Conservation (phyloP, 2,113 vertebrate genomes). For the Poicephalus meyeri region DNA sequence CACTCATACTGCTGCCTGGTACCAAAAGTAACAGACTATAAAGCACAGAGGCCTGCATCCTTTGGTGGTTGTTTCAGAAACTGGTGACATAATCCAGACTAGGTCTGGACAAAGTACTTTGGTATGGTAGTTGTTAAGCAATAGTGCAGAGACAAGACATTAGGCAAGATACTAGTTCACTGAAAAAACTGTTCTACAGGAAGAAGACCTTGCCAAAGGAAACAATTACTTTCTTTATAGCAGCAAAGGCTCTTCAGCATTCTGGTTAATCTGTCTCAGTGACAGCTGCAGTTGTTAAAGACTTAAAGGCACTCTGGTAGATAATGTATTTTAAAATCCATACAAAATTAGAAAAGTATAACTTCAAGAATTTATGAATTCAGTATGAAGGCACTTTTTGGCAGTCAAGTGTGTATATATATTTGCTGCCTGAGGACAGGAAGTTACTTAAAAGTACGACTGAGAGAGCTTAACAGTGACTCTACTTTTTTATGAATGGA, state of each 20-base stretch:
- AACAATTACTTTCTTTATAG: neutral
- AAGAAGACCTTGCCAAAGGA: neutral
- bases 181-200: neutral
- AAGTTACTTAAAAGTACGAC: constrained; percentile 12
- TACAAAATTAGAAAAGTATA: constrained; percentile 17
- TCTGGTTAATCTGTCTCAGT: neutral
- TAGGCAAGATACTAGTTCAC: neutral
- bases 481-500: constrained; percentile 26
- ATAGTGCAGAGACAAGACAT: constrained; percentile 6
- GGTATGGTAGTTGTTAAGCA: neutral
- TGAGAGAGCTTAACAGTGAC: constrained; percentile 4
- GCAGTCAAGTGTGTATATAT: constrained; percentile 13
- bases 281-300: neutral
- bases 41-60: neutral
- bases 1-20: neutral
- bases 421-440: constrained; percentile 27
- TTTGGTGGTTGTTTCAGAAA: neutral
- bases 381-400: constrained; percentile 57
- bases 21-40: neutral
- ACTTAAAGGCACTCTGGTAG: neutral
- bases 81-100: neutral
- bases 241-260: neutral
- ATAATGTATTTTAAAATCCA: neutral
- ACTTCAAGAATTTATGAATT: constrained; percentile 30
- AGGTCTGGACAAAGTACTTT: neutral